A percentile compares a stretch with the other conserved stretches of the same genome.
Conservation (phyloP, 1,140 invertebrate genomes). For the Drosophila nigrodunni region DNA sequence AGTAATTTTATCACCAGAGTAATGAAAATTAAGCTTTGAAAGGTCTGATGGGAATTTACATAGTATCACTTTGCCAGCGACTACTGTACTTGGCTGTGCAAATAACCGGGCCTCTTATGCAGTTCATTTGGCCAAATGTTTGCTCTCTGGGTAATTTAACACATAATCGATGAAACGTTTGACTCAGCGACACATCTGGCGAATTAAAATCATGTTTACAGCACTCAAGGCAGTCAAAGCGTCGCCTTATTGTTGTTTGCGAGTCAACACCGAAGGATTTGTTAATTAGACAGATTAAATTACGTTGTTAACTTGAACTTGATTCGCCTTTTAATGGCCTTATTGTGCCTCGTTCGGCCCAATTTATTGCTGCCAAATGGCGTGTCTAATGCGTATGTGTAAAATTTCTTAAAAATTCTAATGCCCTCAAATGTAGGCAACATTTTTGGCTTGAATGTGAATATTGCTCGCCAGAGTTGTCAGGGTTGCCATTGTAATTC, state of each 20-base stretch:
- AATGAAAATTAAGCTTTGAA: background rate
- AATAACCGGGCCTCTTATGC: slow-evolving; percentile 11
- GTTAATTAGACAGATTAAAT: slow-evolving; percentile 65
- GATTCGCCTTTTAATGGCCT: slow-evolving; percentile 27
- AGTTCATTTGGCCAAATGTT: slow-evolving; percentile 35
- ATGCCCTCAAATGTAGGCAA: slow-evolving; percentile 32
- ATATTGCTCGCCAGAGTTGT: no score
- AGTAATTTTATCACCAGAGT: no score
- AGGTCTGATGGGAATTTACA: background rate
- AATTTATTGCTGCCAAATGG: slow-evolving; percentile 31
- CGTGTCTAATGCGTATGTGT: slow-evolving; percentile 1
- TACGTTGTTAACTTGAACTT: slow-evolving; percentile 38
- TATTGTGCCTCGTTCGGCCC: slow-evolving; percentile 9
- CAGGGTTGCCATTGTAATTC: no score
- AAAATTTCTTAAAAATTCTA: background rate
- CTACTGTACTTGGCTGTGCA: slow-evolving; percentile 5
- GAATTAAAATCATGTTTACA: slow-evolving; percentile 65
- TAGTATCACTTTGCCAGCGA: background rate
- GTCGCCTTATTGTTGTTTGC: slow-evolving; percentile 42
- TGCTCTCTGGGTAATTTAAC: slow-evolving; percentile 73
- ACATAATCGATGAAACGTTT: slow-evolving; percentile 69
- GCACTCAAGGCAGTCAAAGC: slow-evolving; percentile 46
- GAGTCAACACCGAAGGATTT: slow-evolving; percentile 43
- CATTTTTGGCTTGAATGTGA: background rate
- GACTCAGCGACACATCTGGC: slow-evolving; percentile 21